These are phyloP conservation scores for Trissolcus brochymenae DNA, from an alignment of 2,888 invertebrate genomes.

Conservation along the genomic window DNA sequence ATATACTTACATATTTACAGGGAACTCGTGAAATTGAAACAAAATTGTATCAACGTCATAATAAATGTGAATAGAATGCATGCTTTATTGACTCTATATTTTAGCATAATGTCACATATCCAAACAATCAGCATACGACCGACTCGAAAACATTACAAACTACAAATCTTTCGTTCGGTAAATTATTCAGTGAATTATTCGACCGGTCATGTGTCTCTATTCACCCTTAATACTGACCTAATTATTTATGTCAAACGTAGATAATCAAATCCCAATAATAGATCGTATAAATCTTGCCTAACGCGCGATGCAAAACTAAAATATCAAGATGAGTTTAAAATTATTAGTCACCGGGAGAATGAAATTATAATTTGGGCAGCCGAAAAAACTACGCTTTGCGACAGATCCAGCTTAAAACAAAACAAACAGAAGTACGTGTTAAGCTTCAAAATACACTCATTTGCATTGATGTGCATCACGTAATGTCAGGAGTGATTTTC, in stretches of 20 bases:
- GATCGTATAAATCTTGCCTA: not conserved
- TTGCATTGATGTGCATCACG: conserved; percentile 13
- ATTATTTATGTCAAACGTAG: conserved; percentile 6
- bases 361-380: conserved; percentile 19
- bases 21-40: no score
- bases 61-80: no score
- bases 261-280: not conserved
- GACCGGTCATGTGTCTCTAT: not conserved
- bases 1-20: no score
- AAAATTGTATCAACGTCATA: no score
- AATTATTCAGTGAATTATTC: no score
- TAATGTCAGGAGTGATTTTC: conserved; percentile 30
- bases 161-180: no score
- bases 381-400: conserved; percentile 15
- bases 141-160: no score
- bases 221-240: not conserved
- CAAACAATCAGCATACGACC: no score
- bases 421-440: conserved; percentile 28
- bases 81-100: no score
- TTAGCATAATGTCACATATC: no score
- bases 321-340: not conserved
- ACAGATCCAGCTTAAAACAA: conserved; percentile 7
- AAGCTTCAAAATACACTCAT: conserved; percentile 23
- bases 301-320: not conserved
- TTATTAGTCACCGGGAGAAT: no score